Evolutionary conservation across 2,888 invertebrate genomes (phyloP).

Genomic region (Limnephilus rhombicus): DNA sequence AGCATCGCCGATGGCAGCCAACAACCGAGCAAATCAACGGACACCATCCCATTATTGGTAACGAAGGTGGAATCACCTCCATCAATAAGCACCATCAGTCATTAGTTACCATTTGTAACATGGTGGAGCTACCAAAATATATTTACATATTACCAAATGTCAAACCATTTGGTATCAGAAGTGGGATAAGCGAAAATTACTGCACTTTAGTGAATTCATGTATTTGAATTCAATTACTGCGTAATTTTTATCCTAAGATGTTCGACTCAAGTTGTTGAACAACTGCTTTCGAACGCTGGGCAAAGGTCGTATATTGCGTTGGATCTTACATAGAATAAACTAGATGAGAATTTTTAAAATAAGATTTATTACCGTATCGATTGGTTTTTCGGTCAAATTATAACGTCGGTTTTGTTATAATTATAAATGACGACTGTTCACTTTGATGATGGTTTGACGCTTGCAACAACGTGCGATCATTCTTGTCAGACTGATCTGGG

Average conservation of each 20-base stretch:
- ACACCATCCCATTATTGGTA: slow-evolving; percentile 75
- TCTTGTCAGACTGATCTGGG: background rate
- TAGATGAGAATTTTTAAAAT: background rate
- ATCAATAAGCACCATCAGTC: slow-evolving; percentile 76
- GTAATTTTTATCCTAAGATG: background rate
- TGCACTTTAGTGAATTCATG: background rate
- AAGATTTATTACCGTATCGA: background rate
- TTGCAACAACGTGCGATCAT: background rate
- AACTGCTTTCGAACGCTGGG: background rate
- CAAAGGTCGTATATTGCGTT: background rate
- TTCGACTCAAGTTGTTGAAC: background rate
- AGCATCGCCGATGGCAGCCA: slow-evolving; percentile 69
- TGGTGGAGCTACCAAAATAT: background rate
- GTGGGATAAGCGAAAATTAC: background rate
- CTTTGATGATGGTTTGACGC: background rate
- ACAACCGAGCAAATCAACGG: slow-evolving; percentile 46
- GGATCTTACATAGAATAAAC: background rate
- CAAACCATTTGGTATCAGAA: background rate
- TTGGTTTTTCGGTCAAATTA: background rate
- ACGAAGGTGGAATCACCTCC: slow-evolving; percentile 74
- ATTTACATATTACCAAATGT: background rate
- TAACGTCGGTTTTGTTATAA: background rate
- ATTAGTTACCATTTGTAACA: background rate
- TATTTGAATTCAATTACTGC: background rate
- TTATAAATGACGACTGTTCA: background rate